phyloP scores from a whole-genome alignment of 1,140 invertebrate genomes.

The Tachypleus tridentatus region DNA sequence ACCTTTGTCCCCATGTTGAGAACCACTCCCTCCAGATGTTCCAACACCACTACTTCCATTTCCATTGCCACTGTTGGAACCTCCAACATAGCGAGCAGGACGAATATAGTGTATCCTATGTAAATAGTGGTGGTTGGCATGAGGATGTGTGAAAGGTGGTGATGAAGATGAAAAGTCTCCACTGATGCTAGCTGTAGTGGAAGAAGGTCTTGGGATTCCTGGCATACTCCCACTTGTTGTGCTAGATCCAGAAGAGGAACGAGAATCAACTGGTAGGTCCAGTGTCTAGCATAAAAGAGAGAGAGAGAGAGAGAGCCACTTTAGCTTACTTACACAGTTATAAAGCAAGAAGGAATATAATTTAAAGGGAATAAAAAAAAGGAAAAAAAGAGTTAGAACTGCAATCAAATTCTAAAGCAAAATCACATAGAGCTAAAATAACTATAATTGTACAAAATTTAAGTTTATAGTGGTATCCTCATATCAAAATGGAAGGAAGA shows the following conservation, averaged over 20 bases:
- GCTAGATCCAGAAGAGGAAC: constrained; percentile 49
- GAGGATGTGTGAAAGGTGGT: constrained; percentile 29
- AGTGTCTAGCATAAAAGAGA: constrained; percentile 44
- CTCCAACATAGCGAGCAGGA: constrained; percentile 6
- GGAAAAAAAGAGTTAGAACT: no score
- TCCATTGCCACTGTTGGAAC: not conserved
- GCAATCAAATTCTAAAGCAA: no score
- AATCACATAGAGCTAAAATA: no score
- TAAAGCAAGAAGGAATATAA: no score
- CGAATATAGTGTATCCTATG: constrained; percentile 40
- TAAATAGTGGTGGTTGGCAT: constrained; percentile 34
- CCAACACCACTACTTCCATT: constrained; percentile 7
- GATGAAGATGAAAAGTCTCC: constrained; percentile 26
- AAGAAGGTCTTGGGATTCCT: constrained; percentile 15
- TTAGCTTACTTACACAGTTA: no score
- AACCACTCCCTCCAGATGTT: not conserved
- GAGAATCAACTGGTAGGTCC: constrained; percentile 60
- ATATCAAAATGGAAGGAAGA: no score
- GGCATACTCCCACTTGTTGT: constrained; percentile 31
- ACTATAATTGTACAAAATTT: no score
- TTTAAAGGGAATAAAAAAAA: no score
- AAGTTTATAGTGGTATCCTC: no score
- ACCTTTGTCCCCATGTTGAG: not conserved
- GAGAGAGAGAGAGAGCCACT: no score
- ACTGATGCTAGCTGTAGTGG: constrained; percentile 15